Evolutionary conservation across 2,888 invertebrate species (phyloP), one percentile per base, ranked within the genome.

Genomic region (Eristalinus sepulchralis): DNA sequence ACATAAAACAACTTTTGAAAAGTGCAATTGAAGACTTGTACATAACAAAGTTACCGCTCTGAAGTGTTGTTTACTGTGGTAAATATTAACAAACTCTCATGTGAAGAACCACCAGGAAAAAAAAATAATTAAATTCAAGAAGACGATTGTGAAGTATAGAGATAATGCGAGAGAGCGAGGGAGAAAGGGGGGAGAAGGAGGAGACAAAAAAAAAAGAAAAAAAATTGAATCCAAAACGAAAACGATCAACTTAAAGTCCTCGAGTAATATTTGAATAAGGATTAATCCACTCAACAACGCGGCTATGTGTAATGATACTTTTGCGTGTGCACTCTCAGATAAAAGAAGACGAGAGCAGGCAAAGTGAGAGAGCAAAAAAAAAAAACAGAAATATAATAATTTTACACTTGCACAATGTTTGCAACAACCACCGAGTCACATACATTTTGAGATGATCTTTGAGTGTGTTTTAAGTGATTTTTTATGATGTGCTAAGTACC

Each of bases 81-180:
- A 86, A 86, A 84, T 84, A 86, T 83, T 86, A 86, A 86, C 86
- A 82, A 83, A 86, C 86, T 86, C 83, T 86, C 79, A 70, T 70
- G 75, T 82, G 77, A 73, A 82, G 73, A 75, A 70, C 47, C 57
- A 70, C 66, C 33, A 78, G 27, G 64, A 62, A 66, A 70, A 22
- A 64, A 17, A 57, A 71, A 81, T 76, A 80, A 85, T 68, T 81
- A 57, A 68, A 64, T 60, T 82, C 62, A 83, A 78, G 66, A 86
- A 79, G 86, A 86, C 53, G 72, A 59, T 75, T 75, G 60, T 72
- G 66, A 81, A 81, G 84, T 72, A 80, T 67, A 64, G 64, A 22
- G 63, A 77, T 20, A 55, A 47, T 47, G 8, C 47, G 6, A 17
- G 17, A 47, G 47, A 17, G 47, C 27, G 27, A 1, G 17, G 17